Base-by-base conservation (phyloP, 1,140 invertebrate genomes). In the Penaeus indicus region DNA sequence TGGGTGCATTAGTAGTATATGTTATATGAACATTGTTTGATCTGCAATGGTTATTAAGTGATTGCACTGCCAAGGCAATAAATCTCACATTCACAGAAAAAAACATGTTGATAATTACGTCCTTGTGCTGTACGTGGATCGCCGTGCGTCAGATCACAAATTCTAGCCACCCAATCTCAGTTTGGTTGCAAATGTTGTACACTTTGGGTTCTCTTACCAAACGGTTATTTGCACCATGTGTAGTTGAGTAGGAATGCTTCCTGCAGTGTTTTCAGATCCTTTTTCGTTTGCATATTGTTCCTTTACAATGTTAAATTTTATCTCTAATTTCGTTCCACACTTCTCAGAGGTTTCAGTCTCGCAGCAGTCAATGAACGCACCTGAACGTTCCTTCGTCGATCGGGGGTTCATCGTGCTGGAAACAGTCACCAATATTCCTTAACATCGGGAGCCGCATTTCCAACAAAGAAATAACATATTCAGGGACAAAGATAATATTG, bases 361-460 rank as follows among this genome's bases (percentile, higher is more conserved):
- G 25, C 13, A 4, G 2, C 72, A 7, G 72, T 16, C 38, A 38
- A 77, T 27, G 72, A 16, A 77, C 72, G 18, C 16, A 3, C 4
- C 72, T 77, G 38, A 77, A 77, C 19, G 16, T 38, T 77, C 38
- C n/a, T n/a, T n/a, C n/a, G 72, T 77, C 72, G 27, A 77, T 77
- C 72, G 3, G 72, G 72, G 72, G 25, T 77, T 77, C 72, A 77
- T 7, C 72, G 72, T 77, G 72, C 38, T 77, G 72, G 72, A 77
- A 77, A 4, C 72, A 19, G 13, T 27, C 72, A 8, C 3, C 72
- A 27, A 2, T 77, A 21, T 77, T 77, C 72, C 72, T 16, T 38
- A 77, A 77, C 72, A 77, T 4, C 19, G 38, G 13, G 25, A 77
- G 72, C 72, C 8, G 25, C 72, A 77, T 77, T 77, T 16, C 72